Evolutionary conservation across 2,888 invertebrate genomes (phyloP), one percentile per base, ranked within the genome.

Genomic region (Heliconius aoede): DNA sequence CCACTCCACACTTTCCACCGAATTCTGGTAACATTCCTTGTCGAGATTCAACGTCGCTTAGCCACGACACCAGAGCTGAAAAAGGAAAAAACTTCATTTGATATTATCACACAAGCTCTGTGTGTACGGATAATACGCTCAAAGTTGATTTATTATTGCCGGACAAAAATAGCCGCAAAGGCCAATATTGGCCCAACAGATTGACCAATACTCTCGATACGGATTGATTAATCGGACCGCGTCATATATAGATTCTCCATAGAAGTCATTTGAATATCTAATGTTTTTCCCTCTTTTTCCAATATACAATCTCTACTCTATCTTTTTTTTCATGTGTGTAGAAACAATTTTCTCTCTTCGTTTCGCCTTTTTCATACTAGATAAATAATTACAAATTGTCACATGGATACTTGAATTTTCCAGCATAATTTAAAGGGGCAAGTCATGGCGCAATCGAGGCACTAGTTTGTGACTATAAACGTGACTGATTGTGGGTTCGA

Each of bases 101-200:
- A 32, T 32, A 32, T 32, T 2, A 32, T 32, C 32, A 32, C 32
- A 32, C 9, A 9, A 32, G 11, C 32, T 32, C 32, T 32, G 11
- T 61, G 76, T 61, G n/a, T n/a, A n/a, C n/a, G n/a, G n/a, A n/a
- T 61, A 71, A 69, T 58, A 73, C 64, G 61, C 58, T 65, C 18
- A 46, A 46, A 32, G 28, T 72, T 74, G 71, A 77, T 62, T 64
- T 74, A 77, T 73, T 76, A 73, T 72, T 55, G 46, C 61, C 68
- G 71, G 60, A 64, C 74, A 58, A 69, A 74, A 74, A 74, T 74
- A 60, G 58, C 65, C 65, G 30, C 65, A 36, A 72, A 73, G 68
- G 72, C 74, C 64, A 77, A 77, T 77, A 77, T 77, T 74, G 64
- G 51, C 64, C 60, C 71, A 60, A 58, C 46, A 32, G 73, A 73